These are phyloP conservation scores for Mustelus asterias DNA, from an alignment of 2,113 vertebrate species.

Conservation along the genomic window DNA sequence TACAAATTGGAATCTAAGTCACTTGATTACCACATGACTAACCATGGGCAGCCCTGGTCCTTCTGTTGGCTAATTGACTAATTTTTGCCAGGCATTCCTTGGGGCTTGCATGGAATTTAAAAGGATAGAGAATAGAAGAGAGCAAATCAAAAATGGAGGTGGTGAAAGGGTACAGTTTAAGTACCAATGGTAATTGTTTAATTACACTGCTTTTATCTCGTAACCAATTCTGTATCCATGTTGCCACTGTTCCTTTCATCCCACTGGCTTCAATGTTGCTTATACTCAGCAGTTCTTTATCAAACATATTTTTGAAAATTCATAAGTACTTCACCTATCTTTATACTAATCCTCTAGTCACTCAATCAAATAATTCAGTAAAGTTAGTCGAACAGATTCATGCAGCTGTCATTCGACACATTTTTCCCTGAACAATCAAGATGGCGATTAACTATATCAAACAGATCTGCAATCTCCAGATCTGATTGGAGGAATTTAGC, in stretches of 20 bases:
- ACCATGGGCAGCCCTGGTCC: neutral
- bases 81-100: neutral
- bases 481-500: too few relatives aligned
- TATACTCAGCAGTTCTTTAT: neutral
- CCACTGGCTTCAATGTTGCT: neutral
- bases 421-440: too few relatives aligned
- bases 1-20: neutral
- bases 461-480: too few relatives aligned
- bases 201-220: neutral
- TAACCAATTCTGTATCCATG: neutral
- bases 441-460: too few relatives aligned
- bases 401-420: too few relatives aligned
- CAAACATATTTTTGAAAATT: too few relatives aligned
- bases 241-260: neutral
- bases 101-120: neutral
- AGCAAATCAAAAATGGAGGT: neutral
- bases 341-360: too few relatives aligned
- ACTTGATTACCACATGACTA: neutral
- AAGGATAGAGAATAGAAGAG: neutral
- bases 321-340: too few relatives aligned
- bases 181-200: neutral
- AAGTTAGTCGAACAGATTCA: too few relatives aligned
- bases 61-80: neutral
- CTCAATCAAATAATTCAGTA: too few relatives aligned
- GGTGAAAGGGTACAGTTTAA: neutral